phyloP scores from a whole-genome alignment of 1,140 invertebrate species.

The Polyergus mexicanus region DNA sequence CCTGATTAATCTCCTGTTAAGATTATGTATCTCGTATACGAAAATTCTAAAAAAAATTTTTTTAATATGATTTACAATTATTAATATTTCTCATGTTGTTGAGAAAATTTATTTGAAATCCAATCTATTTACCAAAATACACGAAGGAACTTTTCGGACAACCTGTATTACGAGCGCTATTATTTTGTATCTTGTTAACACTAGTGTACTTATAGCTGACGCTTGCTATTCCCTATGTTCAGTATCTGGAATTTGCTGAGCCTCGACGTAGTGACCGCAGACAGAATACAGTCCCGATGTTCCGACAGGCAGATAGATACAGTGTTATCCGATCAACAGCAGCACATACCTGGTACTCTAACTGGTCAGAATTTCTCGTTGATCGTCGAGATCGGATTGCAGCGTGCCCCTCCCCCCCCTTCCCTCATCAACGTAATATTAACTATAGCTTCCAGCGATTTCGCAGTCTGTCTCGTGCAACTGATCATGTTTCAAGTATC shows the following conservation, averaged over 20 bases:
- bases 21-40: no score
- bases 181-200: background rate
- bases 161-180: no score
- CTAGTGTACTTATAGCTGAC: background rate
- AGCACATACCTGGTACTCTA: slow-evolving; percentile 27
- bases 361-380: slow-evolving; percentile 54
- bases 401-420: no score
- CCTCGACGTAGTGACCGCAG: slow-evolving; percentile 20
- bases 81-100: no score
- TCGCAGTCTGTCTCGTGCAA: slow-evolving; percentile 26
- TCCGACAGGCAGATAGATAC: slow-evolving; percentile 15
- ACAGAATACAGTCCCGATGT: slow-evolving; percentile 45
- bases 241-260: slow-evolving; percentile 4
- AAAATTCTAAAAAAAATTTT: no score
- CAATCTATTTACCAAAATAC: no score
- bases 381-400: slow-evolving; percentile 52
- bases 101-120: no score
- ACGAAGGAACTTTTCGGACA: no score
- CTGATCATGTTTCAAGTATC: slow-evolving; percentile 30
- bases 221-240: background rate
- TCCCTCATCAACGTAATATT: slow-evolving; percentile 42
- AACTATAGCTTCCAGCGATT: slow-evolving; percentile 41
- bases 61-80: no score
- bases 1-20: no score
- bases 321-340: slow-evolving; percentile 36